Evolutionary conservation across 2,113 vertebrate genomes (phyloP).

Genomic region (Malaclemys terrapin): DNA sequence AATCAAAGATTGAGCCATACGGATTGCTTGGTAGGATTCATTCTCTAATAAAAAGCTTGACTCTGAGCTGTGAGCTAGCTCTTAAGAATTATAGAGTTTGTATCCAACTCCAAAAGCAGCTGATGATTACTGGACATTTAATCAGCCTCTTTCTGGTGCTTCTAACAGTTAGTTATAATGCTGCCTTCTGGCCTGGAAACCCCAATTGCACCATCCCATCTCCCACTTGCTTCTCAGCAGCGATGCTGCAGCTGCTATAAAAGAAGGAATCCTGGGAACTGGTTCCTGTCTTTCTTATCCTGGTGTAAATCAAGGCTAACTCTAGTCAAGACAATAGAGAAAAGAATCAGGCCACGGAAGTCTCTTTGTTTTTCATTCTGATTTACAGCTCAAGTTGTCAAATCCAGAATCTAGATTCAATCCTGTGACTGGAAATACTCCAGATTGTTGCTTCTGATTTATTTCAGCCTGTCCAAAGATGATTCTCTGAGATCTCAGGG

Average conservation of each 20-base stretch:
- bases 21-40: rapidly evolving
- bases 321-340: neutral
- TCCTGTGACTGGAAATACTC: neutral
- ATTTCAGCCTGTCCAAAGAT: conserved; percentile 6
- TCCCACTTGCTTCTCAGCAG: neutral
- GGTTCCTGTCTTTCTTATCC: neutral
- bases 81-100: rapidly evolving
- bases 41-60: neutral
- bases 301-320: rapidly evolving
- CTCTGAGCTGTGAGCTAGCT: rapidly evolving
- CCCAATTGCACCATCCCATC: neutral
- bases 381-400: neutral
- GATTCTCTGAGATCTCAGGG: neutral
- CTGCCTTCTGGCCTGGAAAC: neutral
- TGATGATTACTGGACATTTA: neutral
- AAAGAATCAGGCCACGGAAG: neutral
- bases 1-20: neutral
- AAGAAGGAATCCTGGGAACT: neutral
- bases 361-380: rapidly evolving
- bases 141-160: neutral
- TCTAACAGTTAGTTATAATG: too few species aligned
- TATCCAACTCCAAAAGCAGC: neutral
- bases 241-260: neutral
- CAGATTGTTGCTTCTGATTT: neutral
- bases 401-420: neutral